phyloP scores from a whole-genome alignment of 2,888 invertebrate genomes.

The Masnerella sp. region DNA sequence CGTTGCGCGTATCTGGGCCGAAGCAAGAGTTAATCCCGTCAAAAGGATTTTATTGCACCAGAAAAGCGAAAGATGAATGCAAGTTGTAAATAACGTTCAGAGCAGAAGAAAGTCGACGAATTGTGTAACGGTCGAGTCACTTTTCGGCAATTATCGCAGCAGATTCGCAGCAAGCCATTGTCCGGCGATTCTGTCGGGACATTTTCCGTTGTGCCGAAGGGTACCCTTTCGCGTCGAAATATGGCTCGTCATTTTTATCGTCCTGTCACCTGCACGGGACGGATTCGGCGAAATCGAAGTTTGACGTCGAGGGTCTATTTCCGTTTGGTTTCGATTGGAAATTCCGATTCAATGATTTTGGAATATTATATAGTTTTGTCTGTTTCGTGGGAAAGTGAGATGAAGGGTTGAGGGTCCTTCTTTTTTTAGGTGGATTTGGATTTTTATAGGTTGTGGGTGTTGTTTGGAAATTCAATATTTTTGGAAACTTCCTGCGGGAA shows the following conservation, averaged over 20 bases:
- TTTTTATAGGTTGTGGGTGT: conserved; percentile 17
- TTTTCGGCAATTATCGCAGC: conserved; percentile 30
- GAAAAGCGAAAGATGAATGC: too few relatives aligned
- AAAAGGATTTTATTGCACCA: conserved; percentile 24
- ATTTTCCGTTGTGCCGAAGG: neutral
- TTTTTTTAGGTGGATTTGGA: conserved; percentile 26
- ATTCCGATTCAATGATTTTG: conserved; percentile 17
- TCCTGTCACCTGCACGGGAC: conserved; percentile 53
- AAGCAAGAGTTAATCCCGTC: conserved; percentile 34
- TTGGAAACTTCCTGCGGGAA: conserved; percentile 36
- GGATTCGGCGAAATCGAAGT: conserved; percentile 28
- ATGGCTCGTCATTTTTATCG: conserved; percentile 43
- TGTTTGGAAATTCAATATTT: conserved; percentile 53
- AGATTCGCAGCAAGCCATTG: conserved; percentile 25
- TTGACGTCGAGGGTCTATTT: too few relatives aligned
- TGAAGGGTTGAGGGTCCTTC: conserved; percentile 32
- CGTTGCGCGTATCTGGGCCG: conserved; percentile 43
- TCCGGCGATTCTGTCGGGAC: neutral
- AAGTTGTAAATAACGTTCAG: conserved; percentile 25
- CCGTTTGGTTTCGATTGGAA: conserved; percentile 29
- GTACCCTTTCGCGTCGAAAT: conserved; percentile 29
- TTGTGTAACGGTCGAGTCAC: conserved; percentile 36
- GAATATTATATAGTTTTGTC: neutral
- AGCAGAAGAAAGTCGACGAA: neutral
- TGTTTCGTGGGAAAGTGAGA: conserved; percentile 40